Percentiles rank a stretch among this genome's conserved stretches.
These are phyloP conservation scores for Buathra laborator DNA, from an alignment of 2,888 invertebrate species.

Conservation along the genomic window DNA sequence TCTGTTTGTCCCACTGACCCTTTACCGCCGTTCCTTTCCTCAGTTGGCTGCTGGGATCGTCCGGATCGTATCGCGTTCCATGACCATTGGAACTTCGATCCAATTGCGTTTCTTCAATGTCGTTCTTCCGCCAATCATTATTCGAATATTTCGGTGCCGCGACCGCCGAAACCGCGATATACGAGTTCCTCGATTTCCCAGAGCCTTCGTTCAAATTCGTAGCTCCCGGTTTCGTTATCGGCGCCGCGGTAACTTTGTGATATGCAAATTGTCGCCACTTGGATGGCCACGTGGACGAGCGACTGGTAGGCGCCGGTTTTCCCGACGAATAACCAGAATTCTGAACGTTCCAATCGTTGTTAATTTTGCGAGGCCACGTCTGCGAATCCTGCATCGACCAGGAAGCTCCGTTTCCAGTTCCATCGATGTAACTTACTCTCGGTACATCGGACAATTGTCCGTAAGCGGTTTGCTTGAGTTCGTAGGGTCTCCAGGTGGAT, in stretches of 20 bases:
- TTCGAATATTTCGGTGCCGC: constrained; percentile 78
- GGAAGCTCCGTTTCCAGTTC: constrained; percentile 33
- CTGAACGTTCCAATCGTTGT: constrained; percentile 76
- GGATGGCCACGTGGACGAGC: constrained; percentile 76
- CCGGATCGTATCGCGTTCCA: constrained; percentile 67
- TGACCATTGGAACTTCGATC: constrained; percentile 58
- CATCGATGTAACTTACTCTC: not conserved
- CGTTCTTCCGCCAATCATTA: constrained; percentile 81
- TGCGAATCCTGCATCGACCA: constrained; percentile 64
- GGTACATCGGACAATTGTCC: constrained; percentile 57
- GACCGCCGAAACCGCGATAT: constrained; percentile 82
- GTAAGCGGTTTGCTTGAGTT: constrained; percentile 68
- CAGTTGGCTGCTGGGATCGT: constrained; percentile 76
- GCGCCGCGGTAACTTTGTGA: constrained; percentile 80
- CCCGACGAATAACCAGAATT: constrained; percentile 69
- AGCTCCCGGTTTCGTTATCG: constrained; percentile 77
- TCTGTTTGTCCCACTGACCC: constrained; percentile 76
- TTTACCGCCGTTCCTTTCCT: constrained; percentile 71
- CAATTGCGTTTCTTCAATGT: constrained; percentile 77
- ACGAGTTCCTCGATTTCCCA: constrained; percentile 77
- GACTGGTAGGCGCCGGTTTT: constrained; percentile 43
- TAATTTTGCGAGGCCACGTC: constrained; percentile 68
- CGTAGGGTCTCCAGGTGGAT: constrained; percentile 77
- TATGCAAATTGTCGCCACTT: constrained; percentile 83
- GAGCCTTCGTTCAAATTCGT: constrained; percentile 71